A percentile compares a stretch with the other conserved stretches of the same genome.
Conservation (phyloP, 2,888 invertebrate genomes). For the Ceriagrion tenellum region DNA sequence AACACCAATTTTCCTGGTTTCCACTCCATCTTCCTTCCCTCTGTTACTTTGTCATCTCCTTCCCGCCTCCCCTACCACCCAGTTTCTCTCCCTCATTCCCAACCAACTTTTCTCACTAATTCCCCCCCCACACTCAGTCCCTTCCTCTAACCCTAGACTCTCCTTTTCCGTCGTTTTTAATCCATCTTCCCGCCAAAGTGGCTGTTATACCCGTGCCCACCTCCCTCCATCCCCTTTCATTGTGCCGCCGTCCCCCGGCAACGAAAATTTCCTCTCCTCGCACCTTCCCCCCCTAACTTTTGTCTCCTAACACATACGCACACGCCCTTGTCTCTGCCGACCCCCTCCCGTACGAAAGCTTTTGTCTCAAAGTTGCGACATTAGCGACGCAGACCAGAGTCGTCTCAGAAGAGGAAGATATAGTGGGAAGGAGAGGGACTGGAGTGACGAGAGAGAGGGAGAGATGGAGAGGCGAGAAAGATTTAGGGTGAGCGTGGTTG, state of each 20-base stretch:
- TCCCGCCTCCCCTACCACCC: neutral
- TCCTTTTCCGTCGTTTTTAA: slow-evolving; percentile 25
- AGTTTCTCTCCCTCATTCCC: neutral
- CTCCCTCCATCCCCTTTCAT: neutral
- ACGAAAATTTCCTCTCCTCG: slow-evolving; percentile 1
- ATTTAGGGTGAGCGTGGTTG: neutral
- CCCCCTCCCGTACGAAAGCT: neutral
- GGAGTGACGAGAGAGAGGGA: too few relatives aligned
- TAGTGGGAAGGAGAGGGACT: too few relatives aligned
- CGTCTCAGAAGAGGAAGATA: neutral
- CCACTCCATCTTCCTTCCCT: neutral
- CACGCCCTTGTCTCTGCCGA: neutral
- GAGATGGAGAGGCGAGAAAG: neutral
- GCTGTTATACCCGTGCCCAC: neutral
- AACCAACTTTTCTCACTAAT: neutral
- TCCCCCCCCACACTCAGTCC: neutral
- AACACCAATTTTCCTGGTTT: neutral
- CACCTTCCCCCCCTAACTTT: neutral
- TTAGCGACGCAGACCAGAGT: neutral
- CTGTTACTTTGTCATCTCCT: neutral
- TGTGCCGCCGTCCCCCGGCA: neutral
- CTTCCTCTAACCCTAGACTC: too few relatives aligned
- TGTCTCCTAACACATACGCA: neutral
- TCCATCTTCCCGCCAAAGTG: slow-evolving; percentile 10
- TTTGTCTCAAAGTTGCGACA: slow-evolving; percentile 30